Conservation (phyloP, 2,113 vertebrate species). For the Galemys pyrenaicus region DNA sequence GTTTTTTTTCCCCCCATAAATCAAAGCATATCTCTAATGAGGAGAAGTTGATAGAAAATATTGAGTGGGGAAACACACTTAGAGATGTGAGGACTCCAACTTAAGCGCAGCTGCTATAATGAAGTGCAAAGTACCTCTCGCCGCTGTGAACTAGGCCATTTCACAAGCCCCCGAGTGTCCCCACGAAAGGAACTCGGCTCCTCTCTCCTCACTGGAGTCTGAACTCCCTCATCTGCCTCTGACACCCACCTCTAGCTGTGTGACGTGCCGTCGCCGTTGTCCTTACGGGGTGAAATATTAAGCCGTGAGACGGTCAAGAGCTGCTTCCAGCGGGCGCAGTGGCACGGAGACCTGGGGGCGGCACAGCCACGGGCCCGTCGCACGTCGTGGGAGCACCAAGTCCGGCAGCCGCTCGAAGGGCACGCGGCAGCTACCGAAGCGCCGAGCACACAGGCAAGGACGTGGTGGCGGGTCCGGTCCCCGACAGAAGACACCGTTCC, state of each 20-base stretch:
- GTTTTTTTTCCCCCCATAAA: not conserved
- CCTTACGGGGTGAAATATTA: not conserved
- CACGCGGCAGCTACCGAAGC: not conserved
- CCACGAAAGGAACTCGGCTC: not conserved
- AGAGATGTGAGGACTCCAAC: not conserved
- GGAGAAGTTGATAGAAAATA: not conserved
- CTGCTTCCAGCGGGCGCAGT: too few relatives aligned
- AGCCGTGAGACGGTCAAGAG: too few relatives aligned
- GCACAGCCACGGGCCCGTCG: too few relatives aligned
- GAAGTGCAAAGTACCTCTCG: not conserved
- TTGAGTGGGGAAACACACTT: not conserved
- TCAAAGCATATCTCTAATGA: not conserved
- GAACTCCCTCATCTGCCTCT: not conserved
- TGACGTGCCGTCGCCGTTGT: too few relatives aligned
- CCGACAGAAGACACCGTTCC: too few relatives aligned
- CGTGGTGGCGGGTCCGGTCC: too few relatives aligned
- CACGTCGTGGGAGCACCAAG: fast-evolving
- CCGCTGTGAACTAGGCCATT: not conserved
- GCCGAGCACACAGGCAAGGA: too few relatives aligned
- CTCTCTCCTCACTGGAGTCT: not conserved
- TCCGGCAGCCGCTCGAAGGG: fast-evolving
- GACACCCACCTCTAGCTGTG: not conserved
- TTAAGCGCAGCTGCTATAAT: too few relatives aligned
- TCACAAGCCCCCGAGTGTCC: not conserved
- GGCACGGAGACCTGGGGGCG: too few relatives aligned